Evolutionary conservation across 2,888 invertebrate species (phyloP).

Genomic region (Latrodectus elegans): DNA sequence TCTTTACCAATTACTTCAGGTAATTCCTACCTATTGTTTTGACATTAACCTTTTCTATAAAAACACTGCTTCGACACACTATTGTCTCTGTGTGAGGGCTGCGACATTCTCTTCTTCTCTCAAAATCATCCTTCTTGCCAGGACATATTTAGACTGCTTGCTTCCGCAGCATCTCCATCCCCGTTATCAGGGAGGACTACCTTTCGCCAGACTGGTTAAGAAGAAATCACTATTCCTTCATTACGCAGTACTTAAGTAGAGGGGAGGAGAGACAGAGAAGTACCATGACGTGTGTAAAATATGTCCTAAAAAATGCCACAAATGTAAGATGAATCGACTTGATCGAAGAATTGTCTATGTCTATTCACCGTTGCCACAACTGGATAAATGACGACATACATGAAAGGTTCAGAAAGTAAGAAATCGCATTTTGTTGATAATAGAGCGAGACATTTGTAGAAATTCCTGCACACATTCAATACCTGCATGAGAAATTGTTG

Average conservation of each 20-base stretch:
- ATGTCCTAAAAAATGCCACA: too few relatives aligned
- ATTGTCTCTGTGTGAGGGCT: slow-evolving; percentile 6
- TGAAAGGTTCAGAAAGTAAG: too few relatives aligned
- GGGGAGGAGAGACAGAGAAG: background rate
- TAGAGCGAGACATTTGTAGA: too few relatives aligned
- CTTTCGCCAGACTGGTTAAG: background rate
- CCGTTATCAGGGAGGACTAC: slow-evolving; percentile 16
- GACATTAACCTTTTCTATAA: slow-evolving; percentile 9
- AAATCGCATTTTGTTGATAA: too few relatives aligned
- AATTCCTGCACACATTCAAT: too few relatives aligned
- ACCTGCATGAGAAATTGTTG: too few relatives aligned
- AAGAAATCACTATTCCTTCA: slow-evolving; percentile 20
- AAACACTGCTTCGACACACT: slow-evolving; percentile 39
- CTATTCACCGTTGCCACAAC: too few relatives aligned
- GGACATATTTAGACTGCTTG: slow-evolving; percentile 57
- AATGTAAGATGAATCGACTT: too few relatives aligned
- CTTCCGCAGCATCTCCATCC: slow-evolving; percentile 22
- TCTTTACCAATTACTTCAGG: too few relatives aligned
- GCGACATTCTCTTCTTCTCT: slow-evolving; percentile 36
- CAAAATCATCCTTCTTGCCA: slow-evolving; percentile 26
- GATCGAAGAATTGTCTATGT: too few relatives aligned
- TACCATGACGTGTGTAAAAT: background rate
- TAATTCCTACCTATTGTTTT: background rate
- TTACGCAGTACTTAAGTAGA: slow-evolving; percentile 6
- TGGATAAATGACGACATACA: too few relatives aligned